phyloP scores from a whole-genome alignment of 2,888 invertebrate species.

The Leucania comma region DNA sequence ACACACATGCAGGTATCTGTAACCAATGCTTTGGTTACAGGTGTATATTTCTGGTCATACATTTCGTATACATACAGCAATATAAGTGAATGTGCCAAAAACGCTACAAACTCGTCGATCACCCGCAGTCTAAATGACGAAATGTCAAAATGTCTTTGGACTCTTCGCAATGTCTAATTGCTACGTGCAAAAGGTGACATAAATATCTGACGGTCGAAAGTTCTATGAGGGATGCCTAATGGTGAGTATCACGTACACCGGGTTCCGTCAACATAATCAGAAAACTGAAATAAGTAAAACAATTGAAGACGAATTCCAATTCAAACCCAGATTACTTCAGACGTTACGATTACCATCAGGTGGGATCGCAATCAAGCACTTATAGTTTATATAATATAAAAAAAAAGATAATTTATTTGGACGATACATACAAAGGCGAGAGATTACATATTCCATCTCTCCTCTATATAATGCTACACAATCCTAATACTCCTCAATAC shows the following conservation, averaged over 20 bases:
- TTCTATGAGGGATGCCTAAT: slow-evolving; percentile 14
- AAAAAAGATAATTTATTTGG: too few species aligned
- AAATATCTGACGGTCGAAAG: slow-evolving; percentile 48
- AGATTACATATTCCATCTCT: too few species aligned
- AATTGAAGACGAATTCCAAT: background rate
- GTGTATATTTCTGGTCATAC: background rate
- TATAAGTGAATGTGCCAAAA: slow-evolving; percentile 34
- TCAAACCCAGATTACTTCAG: background rate
- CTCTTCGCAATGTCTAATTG: slow-evolving; percentile 56
- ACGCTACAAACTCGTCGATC: slow-evolving; percentile 14
- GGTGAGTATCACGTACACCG: background rate
- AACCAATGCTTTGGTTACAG: background rate
- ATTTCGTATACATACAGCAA: background rate
- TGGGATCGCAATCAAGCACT: too few species aligned
- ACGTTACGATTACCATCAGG: too few species aligned
- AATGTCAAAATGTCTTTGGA: slow-evolving; percentile 61
- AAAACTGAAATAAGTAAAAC: background rate
- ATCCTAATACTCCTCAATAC: too few species aligned
- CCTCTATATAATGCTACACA: too few species aligned
- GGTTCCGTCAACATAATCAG: background rate
- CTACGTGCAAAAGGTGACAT: slow-evolving; percentile 52
- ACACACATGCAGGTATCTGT: too few species aligned
- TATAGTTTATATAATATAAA: too few species aligned
- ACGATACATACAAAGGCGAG: too few species aligned
- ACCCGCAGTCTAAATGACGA: slow-evolving; percentile 39